These are phyloP conservation scores for Norana najaformis DNA, from an alignment of 2,888 invertebrate species.

Conservation along the genomic window DNA sequence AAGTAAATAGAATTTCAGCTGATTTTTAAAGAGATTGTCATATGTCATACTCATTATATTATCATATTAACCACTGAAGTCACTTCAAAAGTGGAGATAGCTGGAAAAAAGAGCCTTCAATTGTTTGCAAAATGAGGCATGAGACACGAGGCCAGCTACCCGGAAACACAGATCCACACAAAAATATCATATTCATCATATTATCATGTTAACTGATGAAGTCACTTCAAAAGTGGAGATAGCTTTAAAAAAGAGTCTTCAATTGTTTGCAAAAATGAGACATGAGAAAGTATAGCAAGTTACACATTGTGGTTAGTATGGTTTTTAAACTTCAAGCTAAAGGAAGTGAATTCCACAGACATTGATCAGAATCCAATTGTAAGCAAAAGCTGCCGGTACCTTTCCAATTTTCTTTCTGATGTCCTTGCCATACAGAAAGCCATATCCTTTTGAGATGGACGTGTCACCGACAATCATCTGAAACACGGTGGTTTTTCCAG, in stretches of 20 bases:
- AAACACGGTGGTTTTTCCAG: conserved; percentile 73
- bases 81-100: background rate
- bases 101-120: background rate
- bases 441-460: conserved; percentile 72
- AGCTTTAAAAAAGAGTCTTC: background rate
- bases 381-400: conserved; percentile 28
- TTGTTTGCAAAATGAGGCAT: background rate
- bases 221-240: background rate
- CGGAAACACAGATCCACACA: too few relatives aligned
- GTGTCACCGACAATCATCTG: conserved; percentile 77
- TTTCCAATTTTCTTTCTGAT: conserved; percentile 28
- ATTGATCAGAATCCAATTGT: background rate
- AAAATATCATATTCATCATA: too few relatives aligned
- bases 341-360: background rate
- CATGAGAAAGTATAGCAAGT: background rate
- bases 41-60: too few relatives aligned
- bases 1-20: too few relatives aligned
- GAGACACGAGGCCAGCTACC: too few relatives aligned
- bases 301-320: background rate
- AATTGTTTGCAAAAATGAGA: background rate
- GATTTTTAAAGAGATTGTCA: too few relatives aligned
- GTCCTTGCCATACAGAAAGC: conserved; percentile 68
- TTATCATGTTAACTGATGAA: too few relatives aligned
- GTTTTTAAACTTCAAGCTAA: background rate
- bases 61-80: too few relatives aligned